Evolutionary conservation across 30 jellyfish, hydroid and myxozoan species (phyloP).

Genomic region (Aurelia aurita complex sp. Pacific): DNA sequence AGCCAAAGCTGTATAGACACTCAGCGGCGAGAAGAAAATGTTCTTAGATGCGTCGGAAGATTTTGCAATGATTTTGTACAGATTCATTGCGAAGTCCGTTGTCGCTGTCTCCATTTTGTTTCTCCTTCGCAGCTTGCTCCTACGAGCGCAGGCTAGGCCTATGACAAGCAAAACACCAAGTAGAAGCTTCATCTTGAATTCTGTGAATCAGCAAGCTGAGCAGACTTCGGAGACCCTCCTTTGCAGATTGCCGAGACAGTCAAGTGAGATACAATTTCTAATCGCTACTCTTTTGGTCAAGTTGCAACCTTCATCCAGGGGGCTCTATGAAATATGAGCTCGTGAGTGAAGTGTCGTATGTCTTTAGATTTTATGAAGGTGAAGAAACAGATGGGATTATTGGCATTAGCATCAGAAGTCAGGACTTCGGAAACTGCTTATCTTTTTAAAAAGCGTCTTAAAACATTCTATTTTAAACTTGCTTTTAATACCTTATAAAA

Average conservation of each 20-base stretch:
- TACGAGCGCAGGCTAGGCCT: background rate
- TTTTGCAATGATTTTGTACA: constrained; percentile 34
- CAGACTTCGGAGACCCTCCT: background rate
- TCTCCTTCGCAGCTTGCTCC: background rate
- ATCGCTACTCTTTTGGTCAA: too few relatives aligned
- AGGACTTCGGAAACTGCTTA: too few relatives aligned
- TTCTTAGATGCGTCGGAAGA: constrained; percentile 37
- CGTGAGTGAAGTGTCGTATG: too few relatives aligned
- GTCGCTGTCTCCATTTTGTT: constrained; percentile 38
- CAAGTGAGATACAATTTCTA: background rate
- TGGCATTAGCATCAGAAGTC: too few relatives aligned
- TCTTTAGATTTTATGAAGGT: background rate
- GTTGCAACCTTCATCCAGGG: background rate
- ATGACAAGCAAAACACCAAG: background rate
- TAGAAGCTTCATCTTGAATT: constrained; percentile 2
- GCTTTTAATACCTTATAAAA: too few relatives aligned
- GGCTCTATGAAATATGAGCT: background rate
- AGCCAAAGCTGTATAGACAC: constrained; percentile 67
- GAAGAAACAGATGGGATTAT: too few relatives aligned
- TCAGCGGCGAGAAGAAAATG: constrained; percentile 72
- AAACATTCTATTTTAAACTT: too few relatives aligned
- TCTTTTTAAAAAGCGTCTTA: too few relatives aligned
- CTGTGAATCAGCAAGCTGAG: background rate
- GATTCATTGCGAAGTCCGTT: constrained; percentile 56
- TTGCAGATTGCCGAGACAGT: background rate